Base-by-base conservation (phyloP, 2,888 invertebrate genomes). In the Anthrax anthrax region DNA sequence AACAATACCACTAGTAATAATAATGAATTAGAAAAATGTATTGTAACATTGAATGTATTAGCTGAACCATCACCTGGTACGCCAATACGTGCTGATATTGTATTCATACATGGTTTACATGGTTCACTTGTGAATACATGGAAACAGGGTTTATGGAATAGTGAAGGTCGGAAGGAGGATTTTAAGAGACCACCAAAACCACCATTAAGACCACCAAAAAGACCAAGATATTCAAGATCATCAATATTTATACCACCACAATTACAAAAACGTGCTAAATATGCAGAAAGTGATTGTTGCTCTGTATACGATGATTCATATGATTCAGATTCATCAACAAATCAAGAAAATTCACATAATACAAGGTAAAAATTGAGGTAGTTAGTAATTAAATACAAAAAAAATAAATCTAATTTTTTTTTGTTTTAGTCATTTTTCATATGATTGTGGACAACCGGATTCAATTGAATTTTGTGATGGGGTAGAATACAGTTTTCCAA, bases 81-180 rank as follows among this genome's bases (percentile, higher is more conserved):
- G 9, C 61, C 62, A 2, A 67, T 68, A 39, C 60, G 62, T 5
- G 75, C 75, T 3, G 90, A 91, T 60, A 76, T 90, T 18, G 76
- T 91, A 18, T 86, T 91, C 58, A 77, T 90, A 1, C 90, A 91
- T 58, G 90, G 87, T 0, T 55, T 67, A 18, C 67, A 67, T 45
- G 77, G 84, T 1, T 87, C 87, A 0, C 71, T 84, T 29, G 76
- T 78, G 18, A 83, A 83, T 57, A 89, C 89, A 0, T 90, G 89
- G 89, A 73, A 84, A 40, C 87, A 88, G 60, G 83, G 83, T 0
- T 71, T 77, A 27, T 82, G 82, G 82, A 70, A 61, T 39, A 67
- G 64, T 18, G 64, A 66, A 34, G 61, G 67, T 9, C 58, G 60
- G 16, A 65, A 64, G 13, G 67, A 65, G 10, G 59, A 60, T 36